Base-by-base conservation (phyloP, 2,888 invertebrate species). In the Linyphia triangularis region DNA sequence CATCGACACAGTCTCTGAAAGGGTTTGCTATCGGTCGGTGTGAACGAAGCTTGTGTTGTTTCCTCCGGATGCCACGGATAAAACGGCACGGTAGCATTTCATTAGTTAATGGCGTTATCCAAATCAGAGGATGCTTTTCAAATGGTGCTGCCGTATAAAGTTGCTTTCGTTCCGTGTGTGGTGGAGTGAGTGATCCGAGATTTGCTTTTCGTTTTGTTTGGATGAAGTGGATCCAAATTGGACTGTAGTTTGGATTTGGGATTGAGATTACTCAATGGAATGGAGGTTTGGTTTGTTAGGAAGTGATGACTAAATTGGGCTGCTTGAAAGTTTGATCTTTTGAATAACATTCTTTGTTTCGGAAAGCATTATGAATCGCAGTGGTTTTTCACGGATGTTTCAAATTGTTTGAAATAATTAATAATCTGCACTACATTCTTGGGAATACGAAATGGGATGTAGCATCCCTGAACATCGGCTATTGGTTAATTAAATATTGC, bases 31-130 rank as follows among this genome's bases (percentile, higher is more conserved):
- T 13, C 51, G 51, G 13, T 51, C 6, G 51, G 51, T 51, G 51
- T 51, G 51, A 51, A 51, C 5, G 51, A 13, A 51, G 51, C 51
- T 51, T 51, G 13, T n/a, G 51, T n/a, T n/a, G n/a, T 51, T 51
- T 5, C 0, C 51, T 6, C 72, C 51, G 57, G 72, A 57, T 28
- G 28, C 26, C 24, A 65, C 24, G 22, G 28, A 28, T 57, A 72
- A 72, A 67, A 67, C 30, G 30, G n/a, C n/a, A 28, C 33, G 9
- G 57, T 26, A 4, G 37, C 65, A 16, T 67, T 78, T 78, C 78
- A 67, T 78, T 78, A 78, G 78, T 78, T 65, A 65, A 78, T 67
- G 78, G 65, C n/a, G 28, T 67, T 28, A 78, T 26, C 67, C 28
- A 43, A 78, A 78, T 65, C 40, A 51, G 67, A 51, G 51, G 51